phyloP scores from a whole-genome alignment of 2,888 invertebrate species.

The Conus canariensis region DNA sequence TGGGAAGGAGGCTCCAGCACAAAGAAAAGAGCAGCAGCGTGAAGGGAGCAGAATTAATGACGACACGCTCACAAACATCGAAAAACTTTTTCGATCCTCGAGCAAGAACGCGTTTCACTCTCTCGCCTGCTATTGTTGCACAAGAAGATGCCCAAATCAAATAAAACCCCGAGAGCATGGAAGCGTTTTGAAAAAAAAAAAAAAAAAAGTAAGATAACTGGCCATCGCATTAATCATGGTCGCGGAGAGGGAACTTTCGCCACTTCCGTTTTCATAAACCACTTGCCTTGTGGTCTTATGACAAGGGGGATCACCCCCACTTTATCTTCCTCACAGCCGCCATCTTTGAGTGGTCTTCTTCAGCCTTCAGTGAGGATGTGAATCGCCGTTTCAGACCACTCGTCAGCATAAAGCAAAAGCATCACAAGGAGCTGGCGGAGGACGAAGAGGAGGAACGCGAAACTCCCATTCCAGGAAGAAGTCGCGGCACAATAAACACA shows the following conservation, averaged over 20 bases:
- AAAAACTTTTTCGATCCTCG: too few species aligned
- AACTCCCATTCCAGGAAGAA: conserved; percentile 23
- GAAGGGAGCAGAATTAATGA: too few species aligned
- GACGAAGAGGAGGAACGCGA: background rate
- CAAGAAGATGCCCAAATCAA: too few species aligned
- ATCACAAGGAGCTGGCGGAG: background rate
- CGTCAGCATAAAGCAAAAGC: conserved; percentile 32
- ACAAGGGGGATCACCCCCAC: conserved; percentile 17
- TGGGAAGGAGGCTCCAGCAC: too few species aligned
- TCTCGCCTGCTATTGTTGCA: too few species aligned
- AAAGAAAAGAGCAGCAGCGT: too few species aligned
- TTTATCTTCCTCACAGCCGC: conserved; percentile 24
- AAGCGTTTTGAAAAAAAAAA: too few species aligned
- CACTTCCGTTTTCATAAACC: conserved; percentile 12
- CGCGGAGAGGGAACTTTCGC: background rate
- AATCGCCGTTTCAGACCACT: conserved; percentile 25
- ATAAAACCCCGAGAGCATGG: too few species aligned
- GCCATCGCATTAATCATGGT: too few species aligned
- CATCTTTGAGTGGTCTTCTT: conserved; percentile 13
- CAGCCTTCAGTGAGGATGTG: background rate
- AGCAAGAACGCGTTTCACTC: too few species aligned
- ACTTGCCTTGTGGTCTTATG: background rate
- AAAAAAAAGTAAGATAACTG: too few species aligned
- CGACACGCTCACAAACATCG: too few species aligned
- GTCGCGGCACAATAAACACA: conserved; percentile 1